phyloP scores from a whole-genome alignment of 2,888 invertebrate genomes.

The Melieria picta region DNA sequence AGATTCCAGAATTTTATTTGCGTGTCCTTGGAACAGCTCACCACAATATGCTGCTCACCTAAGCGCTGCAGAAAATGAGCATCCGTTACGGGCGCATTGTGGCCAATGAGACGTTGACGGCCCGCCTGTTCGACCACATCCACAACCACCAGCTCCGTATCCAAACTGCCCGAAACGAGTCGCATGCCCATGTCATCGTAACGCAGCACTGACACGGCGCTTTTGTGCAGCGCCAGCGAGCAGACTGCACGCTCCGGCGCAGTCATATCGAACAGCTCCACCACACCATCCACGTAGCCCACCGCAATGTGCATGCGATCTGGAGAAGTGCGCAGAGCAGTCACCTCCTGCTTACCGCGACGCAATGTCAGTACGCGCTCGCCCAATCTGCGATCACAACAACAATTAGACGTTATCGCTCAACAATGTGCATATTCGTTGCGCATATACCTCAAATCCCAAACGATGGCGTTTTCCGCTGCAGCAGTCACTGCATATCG shows the following conservation, averaged over 20 bases:
- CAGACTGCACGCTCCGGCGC: conserved; percentile 74
- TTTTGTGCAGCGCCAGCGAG: conserved; percentile 82
- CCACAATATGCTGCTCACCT: conserved; percentile 68
- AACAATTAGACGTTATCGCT: neutral
- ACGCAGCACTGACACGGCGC: conserved; percentile 81
- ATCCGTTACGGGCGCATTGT: conserved; percentile 90
- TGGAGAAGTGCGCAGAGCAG: conserved; percentile 79
- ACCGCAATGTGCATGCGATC: conserved; percentile 84
- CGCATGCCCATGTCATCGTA: conserved; percentile 87
- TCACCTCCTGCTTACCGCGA: conserved; percentile 84
- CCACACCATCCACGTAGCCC: conserved; percentile 90
- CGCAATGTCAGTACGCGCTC: conserved; percentile 78
- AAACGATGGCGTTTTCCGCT: conserved; percentile 92
- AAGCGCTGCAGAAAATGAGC: conserved; percentile 74
- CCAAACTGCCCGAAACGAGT: conserved; percentile 87
- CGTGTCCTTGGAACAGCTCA: conserved; percentile 91
- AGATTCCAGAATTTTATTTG: conserved; percentile 98
- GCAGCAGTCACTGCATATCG: conserved; percentile 91
- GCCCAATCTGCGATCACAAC: conserved; percentile 57
- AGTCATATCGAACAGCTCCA: conserved; percentile 83
- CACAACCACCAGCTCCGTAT: conserved; percentile 94
- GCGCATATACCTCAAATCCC: conserved; percentile 84
- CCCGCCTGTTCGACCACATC: conserved; percentile 94
- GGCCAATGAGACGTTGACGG: conserved; percentile 87
- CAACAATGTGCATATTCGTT: neutral